Conservation (phyloP, 1,140 invertebrate species). For the Caenorhabditis brenneri region DNA sequence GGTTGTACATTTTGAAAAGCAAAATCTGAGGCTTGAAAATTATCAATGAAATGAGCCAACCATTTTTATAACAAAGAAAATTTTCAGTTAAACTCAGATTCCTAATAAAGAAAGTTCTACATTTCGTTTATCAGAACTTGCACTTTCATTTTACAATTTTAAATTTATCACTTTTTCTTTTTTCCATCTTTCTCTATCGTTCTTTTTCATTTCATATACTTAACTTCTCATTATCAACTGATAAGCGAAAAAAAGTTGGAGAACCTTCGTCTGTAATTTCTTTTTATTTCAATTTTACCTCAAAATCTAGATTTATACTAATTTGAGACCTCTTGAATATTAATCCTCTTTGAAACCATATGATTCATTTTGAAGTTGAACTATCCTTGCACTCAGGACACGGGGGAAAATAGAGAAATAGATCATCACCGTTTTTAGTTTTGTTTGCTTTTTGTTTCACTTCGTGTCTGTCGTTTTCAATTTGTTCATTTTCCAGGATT, state of each 20-base stretch:
- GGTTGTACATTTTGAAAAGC: no score
- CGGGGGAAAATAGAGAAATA: neutral
- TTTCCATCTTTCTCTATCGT: neutral
- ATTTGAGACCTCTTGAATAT: no score
- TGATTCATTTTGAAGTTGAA: neutral
- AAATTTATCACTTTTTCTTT: neutral
- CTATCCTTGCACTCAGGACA: neutral
- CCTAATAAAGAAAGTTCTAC: no score
- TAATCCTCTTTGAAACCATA: no score
- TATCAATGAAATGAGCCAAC: no score
- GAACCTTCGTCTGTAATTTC: neutral
- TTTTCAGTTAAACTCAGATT: no score
- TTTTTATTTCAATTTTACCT: neutral
- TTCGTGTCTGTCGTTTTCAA: neutral
- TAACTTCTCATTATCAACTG: neutral
- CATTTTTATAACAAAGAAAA: no score
- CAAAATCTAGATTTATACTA: neutral
- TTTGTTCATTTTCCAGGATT: neutral
- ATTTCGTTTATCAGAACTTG: neutral
- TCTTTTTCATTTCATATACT: neutral
- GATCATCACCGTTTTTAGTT: slow-evolving; percentile 27
- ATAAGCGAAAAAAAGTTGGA: neutral
- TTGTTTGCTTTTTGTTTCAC: slow-evolving; percentile 13
- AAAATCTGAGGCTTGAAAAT: no score
- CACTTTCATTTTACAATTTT: neutral